Base-by-base conservation (phyloP, 1,140 invertebrate species). In the Cydia strobilella region DNA sequence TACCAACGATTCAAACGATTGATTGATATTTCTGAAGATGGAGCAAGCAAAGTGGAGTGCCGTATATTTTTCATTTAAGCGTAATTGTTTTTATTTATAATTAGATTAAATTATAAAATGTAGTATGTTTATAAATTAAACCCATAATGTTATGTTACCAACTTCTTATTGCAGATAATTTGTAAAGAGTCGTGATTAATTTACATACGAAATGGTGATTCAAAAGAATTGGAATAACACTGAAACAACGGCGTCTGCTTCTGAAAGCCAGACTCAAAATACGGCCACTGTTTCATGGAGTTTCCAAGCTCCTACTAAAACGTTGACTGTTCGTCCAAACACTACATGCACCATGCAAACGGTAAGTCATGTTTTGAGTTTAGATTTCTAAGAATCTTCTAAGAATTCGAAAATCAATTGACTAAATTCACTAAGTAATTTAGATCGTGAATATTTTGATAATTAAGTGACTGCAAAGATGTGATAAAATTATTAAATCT, bases 191-290 rank as follows among this genome's bases (percentile, higher is more conserved):
- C 18, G 31, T 20, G 31, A 20, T 35, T 18, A 5, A 31, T 39
- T 39, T 51, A 51, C 20, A 39, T 45, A 13, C 83, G 86, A 90
- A 85, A 92, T 92, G 90, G 90, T 92, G 76, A 86, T 92, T 77
- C 88, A 92, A 84, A 91, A 90, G 83, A 88, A 80, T 84, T 89
- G 83, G 83, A 86, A 78, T 82, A 85, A 82, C 74, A 80, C 81
- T 72, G 88, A 90, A 74, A 65, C 79, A 65, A 79, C 80, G 54
- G 77, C 82, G 77, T 62, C 81, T 48, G 76, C 75, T 54, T 65
- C 81, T 27, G 87, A 89, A 75, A 82, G 65, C 31, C 65, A 69
- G 31, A 69, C 27, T 12, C 65, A 69, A 69, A 39, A 74, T 71
- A 77, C 73, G 62, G 72, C 83, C 35, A 83, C 45, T 63, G 79